A percentile compares a stretch with the other conserved stretches of the same genome.
phyloP scores from a whole-genome alignment of 2,113 vertebrate genomes.

The Carassius auratus region DNA sequence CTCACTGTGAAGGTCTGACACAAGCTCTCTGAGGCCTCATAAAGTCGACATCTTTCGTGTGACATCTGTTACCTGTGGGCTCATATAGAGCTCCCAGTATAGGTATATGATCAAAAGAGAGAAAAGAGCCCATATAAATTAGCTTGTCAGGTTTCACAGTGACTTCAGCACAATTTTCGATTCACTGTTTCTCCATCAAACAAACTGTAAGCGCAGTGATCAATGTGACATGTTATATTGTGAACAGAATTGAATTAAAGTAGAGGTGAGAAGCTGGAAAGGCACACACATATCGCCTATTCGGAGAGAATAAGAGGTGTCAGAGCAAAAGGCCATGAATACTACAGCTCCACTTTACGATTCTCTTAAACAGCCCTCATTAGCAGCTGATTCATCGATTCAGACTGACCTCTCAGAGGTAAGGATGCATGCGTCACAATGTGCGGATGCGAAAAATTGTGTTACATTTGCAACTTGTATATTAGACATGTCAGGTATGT shows the following conservation, averaged over 20 bases:
- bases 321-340: slow-evolving; percentile 24
- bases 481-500: slow-evolving; percentile 11
- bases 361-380: slow-evolving; percentile 30
- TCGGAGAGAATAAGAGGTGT: background rate
- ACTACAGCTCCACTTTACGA: slow-evolving; percentile 19
- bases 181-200: background rate
- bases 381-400: slow-evolving; percentile 44
- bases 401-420: slow-evolving; percentile 9
- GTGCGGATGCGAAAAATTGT: background rate
- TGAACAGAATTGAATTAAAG: slow-evolving; percentile 42
- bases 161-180: slow-evolving; percentile 16
- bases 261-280: slow-evolving; percentile 28
- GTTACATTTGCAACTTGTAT: slow-evolving; percentile 5
- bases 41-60: background rate
- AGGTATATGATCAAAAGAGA: background rate
- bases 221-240: slow-evolving; percentile 7
- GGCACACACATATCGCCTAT: background rate
- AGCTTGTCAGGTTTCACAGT: slow-evolving; percentile 29
- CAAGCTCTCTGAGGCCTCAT: background rate
- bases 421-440: background rate
- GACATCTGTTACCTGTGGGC: slow-evolving; percentile 21
- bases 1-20: slow-evolving; percentile 5
- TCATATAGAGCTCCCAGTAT: slow-evolving; percentile 8
- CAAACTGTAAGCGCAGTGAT: background rate
- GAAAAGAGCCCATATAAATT: slow-evolving; percentile 9